Percentiles rank a stretch among this genome's conserved stretches.
Evolutionary conservation across 92 coral and sea anemone genomes (phyloP).

Genomic region (Phymanthus crucifer): DNA sequence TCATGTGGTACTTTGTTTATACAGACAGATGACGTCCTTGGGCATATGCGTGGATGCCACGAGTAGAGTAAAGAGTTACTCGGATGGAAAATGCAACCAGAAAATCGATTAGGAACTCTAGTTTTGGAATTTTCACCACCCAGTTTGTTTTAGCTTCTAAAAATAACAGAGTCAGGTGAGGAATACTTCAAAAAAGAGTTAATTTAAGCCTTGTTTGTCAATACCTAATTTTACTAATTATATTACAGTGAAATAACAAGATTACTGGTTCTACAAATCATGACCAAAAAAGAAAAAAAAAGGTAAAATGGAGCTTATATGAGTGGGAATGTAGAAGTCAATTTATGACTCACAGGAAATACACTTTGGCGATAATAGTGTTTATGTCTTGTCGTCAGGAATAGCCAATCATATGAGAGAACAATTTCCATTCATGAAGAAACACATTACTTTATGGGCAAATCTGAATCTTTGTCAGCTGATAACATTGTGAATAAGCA

Average conservation of each 20-base stretch:
- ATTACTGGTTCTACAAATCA: neutral
- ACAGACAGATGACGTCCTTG: neutral
- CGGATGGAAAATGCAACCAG: neutral
- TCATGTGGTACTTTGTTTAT: neutral
- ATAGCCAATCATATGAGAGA: neutral
- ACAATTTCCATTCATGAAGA: neutral
- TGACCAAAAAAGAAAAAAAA: neutral
- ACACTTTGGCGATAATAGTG: neutral
- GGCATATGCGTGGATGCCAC: neutral
- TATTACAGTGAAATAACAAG: neutral
- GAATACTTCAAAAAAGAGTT: neutral
- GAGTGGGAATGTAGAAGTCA: neutral
- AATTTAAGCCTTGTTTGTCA: neutral
- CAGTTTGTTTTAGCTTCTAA: neutral
- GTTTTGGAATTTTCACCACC: neutral
- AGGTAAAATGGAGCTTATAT: neutral
- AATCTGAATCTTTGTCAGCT: slow-evolving; percentile 8
- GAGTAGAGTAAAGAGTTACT: no score
- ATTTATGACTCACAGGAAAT: neutral
- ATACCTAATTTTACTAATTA: neutral
- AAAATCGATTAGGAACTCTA: neutral
- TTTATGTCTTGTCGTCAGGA: neutral
- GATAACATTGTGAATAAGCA: neutral
- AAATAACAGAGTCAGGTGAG: neutral
- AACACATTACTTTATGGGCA: neutral